Percentiles rank a stretch among this genome's conserved stretches.
These are phyloP conservation scores for Podabrus alpinus DNA, from an alignment of 2,888 invertebrate species.

Conservation along the genomic window DNA sequence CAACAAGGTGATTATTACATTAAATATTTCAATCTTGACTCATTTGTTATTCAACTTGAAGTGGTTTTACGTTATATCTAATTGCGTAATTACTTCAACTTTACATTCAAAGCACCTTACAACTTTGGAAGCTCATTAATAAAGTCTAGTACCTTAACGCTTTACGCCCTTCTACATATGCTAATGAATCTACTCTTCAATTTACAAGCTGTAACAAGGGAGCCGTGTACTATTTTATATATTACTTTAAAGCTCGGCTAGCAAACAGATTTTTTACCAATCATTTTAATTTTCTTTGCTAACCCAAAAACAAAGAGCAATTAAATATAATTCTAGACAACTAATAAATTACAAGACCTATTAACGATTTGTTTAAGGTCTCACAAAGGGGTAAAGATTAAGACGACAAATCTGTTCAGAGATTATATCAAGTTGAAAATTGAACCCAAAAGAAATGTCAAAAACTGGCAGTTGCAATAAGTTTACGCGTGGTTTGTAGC, in stretches of 20 bases:
- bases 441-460: conserved; percentile 14
- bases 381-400: background rate
- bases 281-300: background rate
- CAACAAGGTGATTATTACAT: background rate
- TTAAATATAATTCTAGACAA: background rate
- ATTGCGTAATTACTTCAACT: conserved; percentile 6
- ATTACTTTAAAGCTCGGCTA: background rate
- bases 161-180: conserved; percentile 22
- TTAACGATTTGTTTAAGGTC: background rate
- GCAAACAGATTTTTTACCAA: background rate
- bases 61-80: background rate
- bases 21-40: background rate
- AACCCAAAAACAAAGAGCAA: background rate
- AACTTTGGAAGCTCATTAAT: conserved; percentile 18
- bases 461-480: conserved; percentile 11
- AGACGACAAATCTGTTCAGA: conserved; percentile 6
- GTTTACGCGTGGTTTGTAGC: background rate
- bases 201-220: conserved; percentile 7
- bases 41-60: background rate
- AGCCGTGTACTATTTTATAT: conserved; percentile 5
- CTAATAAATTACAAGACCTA: background rate
- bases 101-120: conserved; percentile 10
- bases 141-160: conserved; percentile 10
- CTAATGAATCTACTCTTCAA: conserved; percentile 17
- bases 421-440: conserved; percentile 7